Conservation (phyloP, 2,888 invertebrate genomes). For the Pherbina coryleti region DNA sequence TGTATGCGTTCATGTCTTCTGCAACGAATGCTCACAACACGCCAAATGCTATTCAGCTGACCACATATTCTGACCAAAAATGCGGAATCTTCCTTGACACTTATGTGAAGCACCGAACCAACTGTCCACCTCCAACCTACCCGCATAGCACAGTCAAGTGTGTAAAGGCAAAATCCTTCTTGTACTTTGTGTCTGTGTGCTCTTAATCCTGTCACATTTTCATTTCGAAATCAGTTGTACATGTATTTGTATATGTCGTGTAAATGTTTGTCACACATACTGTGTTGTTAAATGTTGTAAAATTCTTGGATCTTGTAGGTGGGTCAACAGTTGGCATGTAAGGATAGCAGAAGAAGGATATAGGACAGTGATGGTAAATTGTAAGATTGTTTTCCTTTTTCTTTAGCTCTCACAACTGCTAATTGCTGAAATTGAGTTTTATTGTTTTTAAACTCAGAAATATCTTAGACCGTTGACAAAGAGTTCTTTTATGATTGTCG, state of each 20-base stretch:
- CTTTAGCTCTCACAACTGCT: too few species aligned
- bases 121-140: background rate
- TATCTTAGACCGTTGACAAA: too few species aligned
- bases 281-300: background rate
- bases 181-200: background rate
- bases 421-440: too few species aligned
- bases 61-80: background rate
- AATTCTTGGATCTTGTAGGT: background rate
- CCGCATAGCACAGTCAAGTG: background rate
- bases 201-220: slow-evolving; percentile 21
- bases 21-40: too few species aligned
- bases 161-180: background rate
- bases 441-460: too few species aligned
- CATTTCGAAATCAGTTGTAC: slow-evolving; percentile 15
- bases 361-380: background rate
- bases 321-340: background rate
- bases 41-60: background rate
- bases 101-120: background rate
- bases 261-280: slow-evolving; percentile 12
- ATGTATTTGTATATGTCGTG: slow-evolving; percentile 25
- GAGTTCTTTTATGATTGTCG: too few species aligned
- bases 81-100: too few species aligned
- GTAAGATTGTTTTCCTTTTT: too few species aligned
- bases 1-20: too few species aligned
- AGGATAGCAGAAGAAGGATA: background rate